Evolutionary conservation across 2,888 invertebrate species (phyloP).

Genomic region (Thumatha senex): DNA sequence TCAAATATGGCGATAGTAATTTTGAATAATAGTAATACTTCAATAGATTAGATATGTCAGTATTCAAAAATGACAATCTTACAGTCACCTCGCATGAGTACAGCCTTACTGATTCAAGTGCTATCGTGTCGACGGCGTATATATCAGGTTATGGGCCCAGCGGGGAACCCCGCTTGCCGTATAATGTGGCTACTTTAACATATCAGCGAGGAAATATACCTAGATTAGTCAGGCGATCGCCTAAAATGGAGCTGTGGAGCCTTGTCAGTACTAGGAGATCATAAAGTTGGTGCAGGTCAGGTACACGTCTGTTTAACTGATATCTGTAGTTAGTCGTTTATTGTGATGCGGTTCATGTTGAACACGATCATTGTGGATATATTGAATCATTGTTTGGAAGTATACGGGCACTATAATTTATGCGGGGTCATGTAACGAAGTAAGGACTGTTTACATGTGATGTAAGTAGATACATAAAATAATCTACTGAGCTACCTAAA

Average conservation of each 20-base stretch:
- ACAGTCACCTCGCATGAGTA: slow-evolving; percentile 10
- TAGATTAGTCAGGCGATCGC: slow-evolving; percentile 42
- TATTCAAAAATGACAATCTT: not conserved
- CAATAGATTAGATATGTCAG: too few relatives aligned
- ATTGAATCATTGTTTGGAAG: not conserved
- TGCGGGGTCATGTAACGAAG: too few relatives aligned
- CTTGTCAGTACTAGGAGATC: slow-evolving; percentile 5
- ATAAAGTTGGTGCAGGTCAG: slow-evolving; percentile 7
- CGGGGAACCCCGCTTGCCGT: slow-evolving; percentile 19
- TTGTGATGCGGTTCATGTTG: not conserved
- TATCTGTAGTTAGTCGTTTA: not conserved
- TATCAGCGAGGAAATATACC: slow-evolving; percentile 37
- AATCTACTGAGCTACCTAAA: too few relatives aligned
- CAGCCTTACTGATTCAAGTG: slow-evolving; percentile 24
- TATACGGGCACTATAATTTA: not conserved
- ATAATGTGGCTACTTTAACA: slow-evolving; percentile 37
- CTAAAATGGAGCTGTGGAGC: slow-evolving; percentile 18
- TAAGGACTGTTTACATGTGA: not conserved
- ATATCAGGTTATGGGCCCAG: slow-evolving; percentile 34
- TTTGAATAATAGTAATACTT: too few relatives aligned
- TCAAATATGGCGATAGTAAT: too few relatives aligned
- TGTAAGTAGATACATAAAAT: not conserved
- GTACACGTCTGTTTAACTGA: slow-evolving; percentile 2
- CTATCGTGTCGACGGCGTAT: slow-evolving; percentile 35
- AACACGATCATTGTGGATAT: slow-evolving; percentile 2